Evolutionary conservation across 2,888 invertebrate genomes (phyloP).

Genomic region (Macrosoma leucophasiata): DNA sequence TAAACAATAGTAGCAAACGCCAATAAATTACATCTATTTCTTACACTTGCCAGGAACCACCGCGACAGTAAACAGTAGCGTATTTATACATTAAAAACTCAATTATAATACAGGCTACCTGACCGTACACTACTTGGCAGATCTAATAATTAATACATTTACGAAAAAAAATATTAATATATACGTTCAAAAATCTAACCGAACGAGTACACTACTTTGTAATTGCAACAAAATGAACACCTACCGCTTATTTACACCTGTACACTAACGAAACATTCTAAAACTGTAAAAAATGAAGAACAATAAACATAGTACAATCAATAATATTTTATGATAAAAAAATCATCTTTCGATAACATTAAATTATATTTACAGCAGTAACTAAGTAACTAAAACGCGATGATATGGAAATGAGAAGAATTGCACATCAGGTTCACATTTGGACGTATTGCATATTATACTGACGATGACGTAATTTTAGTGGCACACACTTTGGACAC

Average conservation of each 20-base stretch:
- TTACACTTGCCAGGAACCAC: no score
- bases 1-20: no score
- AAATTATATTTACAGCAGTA: slow-evolving; percentile 71
- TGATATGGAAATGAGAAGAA: slow-evolving; percentile 71
- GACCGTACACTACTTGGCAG: no score
- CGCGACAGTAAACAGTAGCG: no score
- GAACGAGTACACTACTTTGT: slow-evolving; percentile 31
- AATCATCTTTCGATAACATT: slow-evolving; percentile 51
- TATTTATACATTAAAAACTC: no score
- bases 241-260: slow-evolving; percentile 67
- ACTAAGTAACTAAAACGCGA: slow-evolving; percentile 68
- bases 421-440: slow-evolving; percentile 68
- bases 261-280: slow-evolving; percentile 70
- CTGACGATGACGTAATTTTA: slow-evolving; percentile 41
- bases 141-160: no score
- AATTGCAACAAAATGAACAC: slow-evolving; percentile 43
- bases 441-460: slow-evolving; percentile 65
- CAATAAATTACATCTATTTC: no score
- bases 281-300: slow-evolving; percentile 65
- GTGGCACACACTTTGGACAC: no score
- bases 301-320: slow-evolving; percentile 60
- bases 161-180: no score
- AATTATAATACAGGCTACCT: no score
- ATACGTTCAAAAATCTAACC: slow-evolving; percentile 24
- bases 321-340: slow-evolving; percentile 60